Base-by-base conservation (phyloP, 2,113 vertebrate species). In the Oxygymnocypris stewartii region DNA sequence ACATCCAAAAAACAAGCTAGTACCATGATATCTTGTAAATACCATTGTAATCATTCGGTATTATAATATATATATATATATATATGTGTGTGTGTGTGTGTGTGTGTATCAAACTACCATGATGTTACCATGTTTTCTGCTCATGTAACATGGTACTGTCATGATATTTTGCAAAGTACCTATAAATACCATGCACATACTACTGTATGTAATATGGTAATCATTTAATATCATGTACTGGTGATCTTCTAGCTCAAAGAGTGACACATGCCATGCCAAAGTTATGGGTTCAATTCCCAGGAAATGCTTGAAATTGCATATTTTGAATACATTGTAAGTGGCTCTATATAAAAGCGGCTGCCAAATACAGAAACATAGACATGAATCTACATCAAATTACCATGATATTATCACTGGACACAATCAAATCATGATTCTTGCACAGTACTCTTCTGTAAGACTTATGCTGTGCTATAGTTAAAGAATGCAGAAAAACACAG, bases 401-500 rank as follows among this genome's bases (percentile, higher is more conserved):
- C 49, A 40, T 3, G 8, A 4, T 71, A 16, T 73, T 75, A n/a
- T 75, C 73, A 47, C 47, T 16, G 0, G 31, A 65, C 25, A 16
- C 35, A 42, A 37, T 80, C 23, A 65, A 3, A 18, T 40, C 47
- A 44, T 13, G 65, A 1, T 6, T 69, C 65, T 69, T 35, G 31
- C 65, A 54, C 7, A 80, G 79, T 28, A 23, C 13, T 65, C 2
- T 40, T 35, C 54, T 25, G 31, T 51, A 35, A 18, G 25, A 35
- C 14, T 83, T 6, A 9, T 40, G 42, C 12, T 18, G 23, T 42
- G 12, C 51, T 37, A 76, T 23, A 80, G 75, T 35, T 44, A 13
- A 67, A 42, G 47, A 49, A 49, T 49, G 40, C 61, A 82, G 37
- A n/a, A 67, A 82, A 81, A 61, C 42, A 44, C 67, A 81, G 82